These are phyloP conservation scores for Prosapia bicincta DNA, from an alignment of 2,888 invertebrate species.

Conservation along the genomic window DNA sequence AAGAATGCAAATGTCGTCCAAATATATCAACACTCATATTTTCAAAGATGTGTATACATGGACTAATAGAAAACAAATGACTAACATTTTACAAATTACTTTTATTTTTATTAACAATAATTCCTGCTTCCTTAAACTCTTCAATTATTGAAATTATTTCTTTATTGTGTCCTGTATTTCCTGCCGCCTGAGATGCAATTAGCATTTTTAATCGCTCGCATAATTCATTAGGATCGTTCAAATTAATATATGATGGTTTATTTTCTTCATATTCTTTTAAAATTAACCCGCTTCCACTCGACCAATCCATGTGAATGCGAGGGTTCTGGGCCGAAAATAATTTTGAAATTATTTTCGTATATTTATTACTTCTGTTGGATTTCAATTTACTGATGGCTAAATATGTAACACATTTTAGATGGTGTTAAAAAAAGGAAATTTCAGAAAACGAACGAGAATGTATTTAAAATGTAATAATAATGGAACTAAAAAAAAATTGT, in stretches of 20 bases:
- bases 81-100: no score
- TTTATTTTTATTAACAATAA: not conserved
- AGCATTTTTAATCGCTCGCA: not conserved
- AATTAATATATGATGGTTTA: not conserved
- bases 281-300: not conserved
- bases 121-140: conserved; percentile 1
- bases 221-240: conserved; percentile 7
- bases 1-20: no score
- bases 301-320: not conserved
- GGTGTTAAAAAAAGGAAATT: no score
- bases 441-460: no score
- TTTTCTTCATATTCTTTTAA: not conserved
- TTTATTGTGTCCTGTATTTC: not conserved
- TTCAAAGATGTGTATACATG: no score
- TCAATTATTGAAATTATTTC: conserved; percentile 10
- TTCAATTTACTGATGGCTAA: not conserved
- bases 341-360: no score
- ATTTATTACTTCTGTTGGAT: no score
- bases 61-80: not conserved
- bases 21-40: conserved; percentile 5
- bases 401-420: no score
- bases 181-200: not conserved
- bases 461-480: no score
- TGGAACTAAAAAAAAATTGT: no score
- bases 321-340: not conserved